Conservation (phyloP, 37 sponge, comb jelly and placozoan species). For the Aphrocallistes beatrix region DNA sequence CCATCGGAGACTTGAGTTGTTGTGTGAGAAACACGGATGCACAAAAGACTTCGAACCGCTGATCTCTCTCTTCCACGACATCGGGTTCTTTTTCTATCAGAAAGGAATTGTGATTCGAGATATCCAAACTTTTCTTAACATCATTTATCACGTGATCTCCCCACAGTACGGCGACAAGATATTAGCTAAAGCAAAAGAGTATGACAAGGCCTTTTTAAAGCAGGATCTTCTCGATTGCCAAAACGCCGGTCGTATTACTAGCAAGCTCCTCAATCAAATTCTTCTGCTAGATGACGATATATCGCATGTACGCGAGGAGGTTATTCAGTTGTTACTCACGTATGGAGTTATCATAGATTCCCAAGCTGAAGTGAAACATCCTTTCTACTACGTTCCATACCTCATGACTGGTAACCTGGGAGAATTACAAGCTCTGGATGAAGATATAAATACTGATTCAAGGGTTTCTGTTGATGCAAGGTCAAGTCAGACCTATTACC, state of each 20-base stretch:
- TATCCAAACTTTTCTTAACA: neutral
- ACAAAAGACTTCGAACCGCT: neutral
- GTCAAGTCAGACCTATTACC: slow-evolving; percentile 6
- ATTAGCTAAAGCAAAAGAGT: neutral
- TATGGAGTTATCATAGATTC: neutral
- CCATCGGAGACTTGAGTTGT: neutral
- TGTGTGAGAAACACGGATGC: slow-evolving; percentile 18
- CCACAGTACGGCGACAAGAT: slow-evolving; percentile 2
- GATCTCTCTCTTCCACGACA: slow-evolving; percentile 5
- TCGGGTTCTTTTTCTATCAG: slow-evolving; percentile 11
- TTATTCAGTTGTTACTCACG: neutral
- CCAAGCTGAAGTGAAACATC: neutral
- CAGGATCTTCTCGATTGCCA: slow-evolving; percentile 11
- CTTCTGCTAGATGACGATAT: neutral
- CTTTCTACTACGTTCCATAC: slow-evolving; percentile 5
- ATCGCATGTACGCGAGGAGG: neutral
- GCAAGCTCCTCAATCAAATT: slow-evolving; percentile 2
- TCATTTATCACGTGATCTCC: neutral
- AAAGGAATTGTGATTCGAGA: slow-evolving; percentile 9
- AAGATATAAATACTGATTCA: neutral
- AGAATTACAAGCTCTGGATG: neutral
- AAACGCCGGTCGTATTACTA: neutral
- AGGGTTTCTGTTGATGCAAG: neutral
- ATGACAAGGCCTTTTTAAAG: neutral
- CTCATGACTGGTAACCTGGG: neutral